Percentiles rank a stretch among this genome's conserved stretches.
Conservation (phyloP, 2,888 invertebrate genomes). For the Netelia melanura region DNA sequence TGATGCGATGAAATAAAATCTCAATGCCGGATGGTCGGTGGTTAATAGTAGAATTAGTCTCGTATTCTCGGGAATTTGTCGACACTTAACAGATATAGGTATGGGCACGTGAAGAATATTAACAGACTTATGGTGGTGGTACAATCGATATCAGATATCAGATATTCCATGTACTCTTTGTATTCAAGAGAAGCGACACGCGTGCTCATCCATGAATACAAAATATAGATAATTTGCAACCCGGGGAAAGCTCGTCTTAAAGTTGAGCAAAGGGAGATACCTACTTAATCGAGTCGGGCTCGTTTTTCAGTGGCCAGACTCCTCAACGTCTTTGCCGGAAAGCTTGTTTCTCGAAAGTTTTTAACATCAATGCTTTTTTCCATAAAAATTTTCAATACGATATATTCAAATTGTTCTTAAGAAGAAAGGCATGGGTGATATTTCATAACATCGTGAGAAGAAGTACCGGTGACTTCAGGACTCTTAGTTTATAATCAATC, state of each 20-base stretch:
- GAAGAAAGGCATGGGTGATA: background rate
- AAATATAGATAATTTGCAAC: conserved; percentile 63
- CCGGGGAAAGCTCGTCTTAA: conserved; percentile 21
- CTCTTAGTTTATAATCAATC: too few species aligned
- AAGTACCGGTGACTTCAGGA: too few species aligned
- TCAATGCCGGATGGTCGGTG: too few species aligned
- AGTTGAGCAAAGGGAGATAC: background rate
- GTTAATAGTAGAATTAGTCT: too few species aligned
- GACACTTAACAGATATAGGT: conserved; percentile 12
- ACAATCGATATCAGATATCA: conserved; percentile 32
- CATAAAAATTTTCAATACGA: background rate
- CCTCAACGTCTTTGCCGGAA: background rate
- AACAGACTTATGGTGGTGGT: conserved; percentile 13
- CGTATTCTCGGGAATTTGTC: too few species aligned
- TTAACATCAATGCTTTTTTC: background rate
- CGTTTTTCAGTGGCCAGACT: background rate
- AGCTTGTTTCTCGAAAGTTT: background rate
- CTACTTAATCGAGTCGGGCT: conserved; percentile 7
- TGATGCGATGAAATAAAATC: too few species aligned
- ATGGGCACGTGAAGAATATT: conserved; percentile 13
- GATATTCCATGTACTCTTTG: conserved; percentile 37
- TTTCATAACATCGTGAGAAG: too few species aligned
- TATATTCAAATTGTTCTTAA: conserved; percentile 3
- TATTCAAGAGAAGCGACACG: conserved; percentile 29
- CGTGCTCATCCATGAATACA: conserved; percentile 58